Percentiles rank a stretch among this genome's conserved stretches.
phyloP scores from a whole-genome alignment of 2,888 invertebrate genomes.

The Chrysotoxum bicinctum region DNA sequence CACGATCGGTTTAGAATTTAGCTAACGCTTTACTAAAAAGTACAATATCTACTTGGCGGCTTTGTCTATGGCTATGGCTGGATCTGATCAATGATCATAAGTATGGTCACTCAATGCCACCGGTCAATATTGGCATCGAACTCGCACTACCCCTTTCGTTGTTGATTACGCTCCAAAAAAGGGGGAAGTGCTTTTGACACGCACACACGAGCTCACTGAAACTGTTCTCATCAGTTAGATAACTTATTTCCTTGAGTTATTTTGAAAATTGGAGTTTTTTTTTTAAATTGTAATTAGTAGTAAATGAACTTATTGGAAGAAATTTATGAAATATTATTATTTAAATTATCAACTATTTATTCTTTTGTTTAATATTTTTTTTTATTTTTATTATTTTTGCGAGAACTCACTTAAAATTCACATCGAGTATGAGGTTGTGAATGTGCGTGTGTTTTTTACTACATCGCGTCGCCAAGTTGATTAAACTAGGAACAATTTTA shows the following conservation, averaged over 20 bases:
- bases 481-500: constrained; percentile 62
- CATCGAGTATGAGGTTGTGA: constrained; percentile 29
- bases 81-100: constrained; percentile 38
- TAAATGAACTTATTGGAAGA: not conserved
- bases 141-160: constrained; percentile 3
- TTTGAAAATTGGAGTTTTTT: constrained; percentile 13
- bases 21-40: constrained; percentile 60
- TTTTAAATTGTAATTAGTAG: not conserved
- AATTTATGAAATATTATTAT: constrained; percentile 21
- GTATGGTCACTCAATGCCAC: constrained; percentile 68
- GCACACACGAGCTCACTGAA: constrained; percentile 8
- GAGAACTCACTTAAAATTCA: constrained; percentile 52
- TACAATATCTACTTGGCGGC: constrained; percentile 59
- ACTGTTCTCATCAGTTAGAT: constrained; percentile 31
- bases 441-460: constrained; percentile 57
- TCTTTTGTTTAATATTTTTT: constrained; percentile 60
- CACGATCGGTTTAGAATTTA: constrained; percentile 67
- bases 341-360: constrained; percentile 24
- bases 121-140: constrained; percentile 42
- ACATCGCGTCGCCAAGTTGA: constrained; percentile 57
- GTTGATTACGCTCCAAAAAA: constrained; percentile 42
- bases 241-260: constrained; percentile 53
- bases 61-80: constrained; percentile 54
- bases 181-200: constrained; percentile 55
- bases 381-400: constrained; percentile 4